Base-by-base conservation (phyloP, 92 coral and sea anemone species). In the Montipora capitata region DNA sequence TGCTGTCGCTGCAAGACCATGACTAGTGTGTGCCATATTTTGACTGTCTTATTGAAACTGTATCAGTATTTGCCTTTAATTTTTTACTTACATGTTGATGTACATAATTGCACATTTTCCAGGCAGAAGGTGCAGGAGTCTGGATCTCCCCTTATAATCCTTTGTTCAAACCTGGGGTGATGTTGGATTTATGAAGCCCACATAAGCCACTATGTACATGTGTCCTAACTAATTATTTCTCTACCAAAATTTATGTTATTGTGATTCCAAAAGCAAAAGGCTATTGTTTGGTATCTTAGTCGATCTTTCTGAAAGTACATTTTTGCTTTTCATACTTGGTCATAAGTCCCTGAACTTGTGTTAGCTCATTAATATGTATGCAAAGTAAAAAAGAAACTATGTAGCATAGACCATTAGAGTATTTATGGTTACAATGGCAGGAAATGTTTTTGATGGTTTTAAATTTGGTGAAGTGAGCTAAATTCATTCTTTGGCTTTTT, bases 1-100 rank as follows among this genome's bases (percentile, higher is more conserved):
- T 92, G 98, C 77, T 77, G 91, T 57, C 79, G 94, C 15, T 85
- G 92, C 65, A 78, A 84, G 35, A 27, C 35, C 35, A 27, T 27
- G 35, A 56, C 62, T 56, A 56, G 62, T 56, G 62, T 10, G 62
- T 56, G 62, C 62, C 62, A 56, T 56, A 56, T 56, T 56, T 56
- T 56, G 62, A 56, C 62, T 56, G 62, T 56, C 62, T 56, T 56
- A 56, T 56, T 56, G 62, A 56, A 56, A 56, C 62, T 56, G 62
- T 56, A 56, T 56, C 62, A 56, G 62, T 56, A 56, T 56, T 56
- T 56, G 62, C 62, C 62, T 56, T 56, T 5, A 14, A 56, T 56
- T 56, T 56, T 56, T 14, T 56, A 56, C 62, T 56, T 56, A 14
- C 62, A 56, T 56, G 62, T 56, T 56, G 4, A 56, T 56, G 62